A percentile compares a stretch with the other conserved stretches of the same genome.
Conservation (phyloP, 2,888 invertebrate species). For the Cantharis rustica region DNA sequence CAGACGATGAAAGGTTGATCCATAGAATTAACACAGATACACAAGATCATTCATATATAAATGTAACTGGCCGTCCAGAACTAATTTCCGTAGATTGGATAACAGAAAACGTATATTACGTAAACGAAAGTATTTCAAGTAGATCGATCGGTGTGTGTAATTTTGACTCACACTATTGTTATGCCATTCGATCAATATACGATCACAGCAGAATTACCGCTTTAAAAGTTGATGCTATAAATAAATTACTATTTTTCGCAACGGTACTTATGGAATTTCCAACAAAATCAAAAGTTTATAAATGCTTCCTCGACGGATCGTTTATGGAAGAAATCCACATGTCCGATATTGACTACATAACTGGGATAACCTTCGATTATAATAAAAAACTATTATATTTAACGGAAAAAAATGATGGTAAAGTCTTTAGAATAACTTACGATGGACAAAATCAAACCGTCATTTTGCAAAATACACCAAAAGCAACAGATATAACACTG, state of each 20-base stretch:
- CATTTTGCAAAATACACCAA: conserved; percentile 57
- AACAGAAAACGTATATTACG: conserved; percentile 72
- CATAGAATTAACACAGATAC: conserved; percentile 54
- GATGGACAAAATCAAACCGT: conserved; percentile 55
- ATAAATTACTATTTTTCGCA: conserved; percentile 65
- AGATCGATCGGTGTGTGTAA: conserved; percentile 51
- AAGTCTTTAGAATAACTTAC: conserved; percentile 60
- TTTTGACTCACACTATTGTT: conserved; percentile 46
- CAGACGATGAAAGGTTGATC: conserved; percentile 54
- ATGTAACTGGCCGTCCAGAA: conserved; percentile 57
- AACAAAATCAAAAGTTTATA: conserved; percentile 60
- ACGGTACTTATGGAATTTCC: conserved; percentile 53
- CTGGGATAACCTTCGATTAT: conserved; percentile 58
- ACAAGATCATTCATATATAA: conserved; percentile 49
- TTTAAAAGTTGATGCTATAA: conserved; percentile 67
- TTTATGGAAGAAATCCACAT: conserved; percentile 54
- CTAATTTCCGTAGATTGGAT: conserved; percentile 76
- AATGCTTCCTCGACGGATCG: conserved; percentile 61
- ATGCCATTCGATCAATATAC: conserved; percentile 59
- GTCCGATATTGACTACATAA: conserved; percentile 48
- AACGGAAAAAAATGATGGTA: conserved; percentile 66
- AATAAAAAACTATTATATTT: conserved; percentile 73
- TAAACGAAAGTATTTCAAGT: conserved; percentile 48
- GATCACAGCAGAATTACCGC: conserved; percentile 61
- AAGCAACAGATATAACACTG: conserved; percentile 69